Evolutionary conservation across 2,113 vertebrate genomes (phyloP).

Genomic region (Rissa tridactyla): DNA sequence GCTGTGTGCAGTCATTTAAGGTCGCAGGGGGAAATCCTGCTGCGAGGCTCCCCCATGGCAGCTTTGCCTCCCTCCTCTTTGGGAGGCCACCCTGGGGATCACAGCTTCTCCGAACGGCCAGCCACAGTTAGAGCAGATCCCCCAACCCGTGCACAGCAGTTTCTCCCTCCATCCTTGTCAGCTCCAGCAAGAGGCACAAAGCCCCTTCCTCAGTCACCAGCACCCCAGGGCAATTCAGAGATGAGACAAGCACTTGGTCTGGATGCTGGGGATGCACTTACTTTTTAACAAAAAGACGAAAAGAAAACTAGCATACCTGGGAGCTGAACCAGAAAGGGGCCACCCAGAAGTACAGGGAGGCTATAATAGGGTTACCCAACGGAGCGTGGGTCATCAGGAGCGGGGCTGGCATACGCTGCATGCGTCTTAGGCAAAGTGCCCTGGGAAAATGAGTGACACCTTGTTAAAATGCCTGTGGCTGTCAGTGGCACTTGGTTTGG

Average conservation of each 20-base stretch:
- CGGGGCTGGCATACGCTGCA: accelerated
- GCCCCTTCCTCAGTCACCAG: neutral
- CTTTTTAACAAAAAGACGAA: neutral
- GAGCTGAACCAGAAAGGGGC: neutral
- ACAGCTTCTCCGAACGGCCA: neutral
- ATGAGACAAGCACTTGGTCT: neutral
- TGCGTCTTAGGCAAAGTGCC: neutral
- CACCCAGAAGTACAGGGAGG: neutral
- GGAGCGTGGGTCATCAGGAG: neutral
- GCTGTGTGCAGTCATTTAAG: neutral
- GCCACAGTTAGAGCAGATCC: neutral
- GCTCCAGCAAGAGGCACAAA: neutral
- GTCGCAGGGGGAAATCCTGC: neutral
- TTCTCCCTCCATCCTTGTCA: neutral
- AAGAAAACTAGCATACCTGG: neutral
- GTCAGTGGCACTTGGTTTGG: neutral
- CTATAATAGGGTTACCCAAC: accelerated
- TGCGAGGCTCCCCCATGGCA: neutral
- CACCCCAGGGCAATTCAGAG: accelerated
- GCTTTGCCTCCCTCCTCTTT: neutral
- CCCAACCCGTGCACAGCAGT: accelerated
- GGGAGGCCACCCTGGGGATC: neutral
- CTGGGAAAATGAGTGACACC: neutral
- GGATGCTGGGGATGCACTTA: neutral
- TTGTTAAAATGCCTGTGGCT: neutral